A percentile compares a stretch with the other conserved stretches of the same genome.
Conservation (phyloP, 2,888 invertebrate genomes). For the Brenthis ino region DNA sequence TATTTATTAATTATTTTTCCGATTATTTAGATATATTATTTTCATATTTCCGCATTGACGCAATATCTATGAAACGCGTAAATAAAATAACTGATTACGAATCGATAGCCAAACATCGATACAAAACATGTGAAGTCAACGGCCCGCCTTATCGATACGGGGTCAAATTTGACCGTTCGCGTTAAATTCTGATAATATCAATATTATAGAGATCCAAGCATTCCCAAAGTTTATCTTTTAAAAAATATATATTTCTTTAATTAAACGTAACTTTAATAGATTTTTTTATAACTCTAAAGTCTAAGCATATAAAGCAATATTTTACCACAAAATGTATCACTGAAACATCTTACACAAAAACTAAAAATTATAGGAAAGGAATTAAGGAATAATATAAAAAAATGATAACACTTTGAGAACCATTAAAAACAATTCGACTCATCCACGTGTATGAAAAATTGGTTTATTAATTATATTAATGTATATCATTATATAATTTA, state of each 20-base stretch:
- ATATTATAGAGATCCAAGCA: conserved; percentile 45
- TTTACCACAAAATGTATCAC: no score
- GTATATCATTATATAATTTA: conserved; percentile 28
- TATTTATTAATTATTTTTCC: neutral
- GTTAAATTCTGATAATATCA: conserved; percentile 46
- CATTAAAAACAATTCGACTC: conserved; percentile 43
- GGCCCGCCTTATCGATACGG: conserved; percentile 58
- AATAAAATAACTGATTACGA: conserved; percentile 42
- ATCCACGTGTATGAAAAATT: conserved; percentile 47
- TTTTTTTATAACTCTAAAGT: no score
- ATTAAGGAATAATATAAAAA: neutral
- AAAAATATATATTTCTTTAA: neutral
- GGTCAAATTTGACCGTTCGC: conserved; percentile 59
- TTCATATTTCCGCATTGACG: conserved; percentile 41
- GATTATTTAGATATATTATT: neutral
- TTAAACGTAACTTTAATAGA: no score
- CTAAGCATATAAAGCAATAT: no score
- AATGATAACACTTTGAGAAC: conserved; percentile 13
- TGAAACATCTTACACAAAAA: no score
- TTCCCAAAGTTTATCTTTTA: conserved; percentile 51
- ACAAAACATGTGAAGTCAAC: conserved; percentile 58
- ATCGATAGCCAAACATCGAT: conserved; percentile 41
- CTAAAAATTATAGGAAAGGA: neutral
- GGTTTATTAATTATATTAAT: conserved; percentile 7
- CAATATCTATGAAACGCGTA: conserved; percentile 30